A percentile compares a stretch with the other conserved stretches of the same genome.
Evolutionary conservation across 2,888 invertebrate species (phyloP).

Genomic region (Scotopteryx bipunctaria): DNA sequence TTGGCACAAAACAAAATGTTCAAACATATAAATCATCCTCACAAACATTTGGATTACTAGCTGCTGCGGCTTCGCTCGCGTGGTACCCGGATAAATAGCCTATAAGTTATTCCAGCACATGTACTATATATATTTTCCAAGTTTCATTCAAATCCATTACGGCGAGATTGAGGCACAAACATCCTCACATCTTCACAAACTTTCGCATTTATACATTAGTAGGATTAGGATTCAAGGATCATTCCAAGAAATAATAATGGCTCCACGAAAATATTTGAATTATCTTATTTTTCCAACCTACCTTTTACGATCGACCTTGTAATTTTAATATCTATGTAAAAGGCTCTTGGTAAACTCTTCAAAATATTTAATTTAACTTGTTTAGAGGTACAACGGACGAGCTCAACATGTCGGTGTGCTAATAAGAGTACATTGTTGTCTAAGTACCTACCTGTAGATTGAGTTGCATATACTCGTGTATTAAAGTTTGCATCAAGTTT

Average conservation of each 20-base stretch:
- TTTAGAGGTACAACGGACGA: slow-evolving; percentile 17
- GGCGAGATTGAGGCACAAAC: too few relatives aligned
- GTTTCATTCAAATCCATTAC: too few relatives aligned
- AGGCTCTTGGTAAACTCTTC: slow-evolving; percentile 27
- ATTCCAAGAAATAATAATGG: slow-evolving; percentile 6
- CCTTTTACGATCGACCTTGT: not conserved
- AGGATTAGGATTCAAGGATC: too few relatives aligned
- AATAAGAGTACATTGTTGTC: slow-evolving; percentile 4
- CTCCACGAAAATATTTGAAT: not conserved
- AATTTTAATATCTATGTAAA: slow-evolving; percentile 32
- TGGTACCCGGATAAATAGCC: too few relatives aligned
- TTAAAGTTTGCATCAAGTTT: slow-evolving; percentile 49
- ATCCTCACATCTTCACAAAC: too few relatives aligned
- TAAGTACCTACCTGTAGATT: slow-evolving; percentile 33
- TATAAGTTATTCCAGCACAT: too few relatives aligned
- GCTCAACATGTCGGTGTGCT: slow-evolving; percentile 5
- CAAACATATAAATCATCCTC: too few relatives aligned
- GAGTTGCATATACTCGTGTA: slow-evolving; percentile 29
- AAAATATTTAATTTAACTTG: slow-evolving; percentile 38
- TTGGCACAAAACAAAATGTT: too few relatives aligned
- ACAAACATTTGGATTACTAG: too few relatives aligned
- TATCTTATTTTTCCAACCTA: not conserved
- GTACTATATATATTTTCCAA: too few relatives aligned
- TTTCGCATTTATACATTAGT: too few relatives aligned
- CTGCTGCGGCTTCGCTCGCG: too few relatives aligned